Evolutionary conservation across 1,140 invertebrate species (phyloP).

Genomic region (Drosophila ercepeae): DNA sequence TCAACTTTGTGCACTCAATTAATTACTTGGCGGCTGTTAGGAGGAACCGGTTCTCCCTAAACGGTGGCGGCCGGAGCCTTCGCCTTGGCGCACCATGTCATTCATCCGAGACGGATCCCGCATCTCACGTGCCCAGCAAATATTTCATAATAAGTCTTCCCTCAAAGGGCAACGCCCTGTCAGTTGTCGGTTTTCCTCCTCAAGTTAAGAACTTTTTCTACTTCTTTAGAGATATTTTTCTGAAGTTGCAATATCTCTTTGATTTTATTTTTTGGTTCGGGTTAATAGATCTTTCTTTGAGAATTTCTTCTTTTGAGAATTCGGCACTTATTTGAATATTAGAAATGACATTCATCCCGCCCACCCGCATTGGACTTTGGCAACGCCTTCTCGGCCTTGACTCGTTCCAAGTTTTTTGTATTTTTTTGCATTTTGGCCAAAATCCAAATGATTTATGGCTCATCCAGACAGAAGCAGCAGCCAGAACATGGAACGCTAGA

Average conservation of each 20-base stretch:
- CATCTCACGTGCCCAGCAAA: constrained; percentile 32
- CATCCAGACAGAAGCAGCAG: constrained; percentile 7
- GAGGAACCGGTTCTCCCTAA: constrained; percentile 31
- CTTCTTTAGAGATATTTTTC: too few relatives aligned
- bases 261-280: too few relatives aligned
- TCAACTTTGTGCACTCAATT: constrained; percentile 26
- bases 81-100: background rate
- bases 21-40: constrained; percentile 31
- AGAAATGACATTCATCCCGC: too few relatives aligned
- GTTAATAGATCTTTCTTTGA: constrained; percentile 13
- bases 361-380: constrained; percentile 51
- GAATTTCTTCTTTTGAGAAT: background rate
- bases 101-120: constrained; percentile 21
- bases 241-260: too few relatives aligned
- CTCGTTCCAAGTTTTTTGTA: constrained; percentile 16
- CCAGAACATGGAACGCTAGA: background rate
- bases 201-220: too few relatives aligned
- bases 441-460: constrained; percentile 68
- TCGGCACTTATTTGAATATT: constrained; percentile 17
- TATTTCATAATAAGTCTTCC: background rate
- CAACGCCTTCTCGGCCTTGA: constrained; percentile 35
- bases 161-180: constrained; percentile 27
- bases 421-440: constrained; percentile 38
- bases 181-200: too few relatives aligned
- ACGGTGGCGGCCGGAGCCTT: background rate